Percentiles rank a stretch among this genome's conserved stretches.
phyloP scores from a whole-genome alignment of 2,797 vertebrate species.

The Hylomyscus alleni region DNA sequence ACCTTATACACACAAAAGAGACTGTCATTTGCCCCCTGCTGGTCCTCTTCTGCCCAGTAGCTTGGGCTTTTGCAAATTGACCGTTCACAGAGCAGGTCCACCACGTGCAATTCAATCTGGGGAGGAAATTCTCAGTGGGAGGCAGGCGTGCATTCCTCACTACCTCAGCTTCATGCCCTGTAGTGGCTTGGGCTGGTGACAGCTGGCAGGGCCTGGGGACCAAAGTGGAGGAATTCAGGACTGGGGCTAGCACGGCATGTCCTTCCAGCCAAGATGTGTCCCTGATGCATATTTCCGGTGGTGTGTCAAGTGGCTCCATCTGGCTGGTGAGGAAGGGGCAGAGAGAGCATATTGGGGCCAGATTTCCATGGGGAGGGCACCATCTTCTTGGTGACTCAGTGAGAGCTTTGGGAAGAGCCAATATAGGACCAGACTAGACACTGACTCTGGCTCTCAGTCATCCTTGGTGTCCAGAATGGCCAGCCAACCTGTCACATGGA shows the following conservation, averaged over 20 bases:
- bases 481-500: background rate
- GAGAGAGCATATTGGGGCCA: background rate
- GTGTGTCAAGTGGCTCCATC: background rate
- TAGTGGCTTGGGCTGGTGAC: background rate
- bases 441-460: background rate
- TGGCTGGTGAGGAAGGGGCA: fast-evolving
- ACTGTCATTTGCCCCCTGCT: background rate
- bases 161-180: background rate
- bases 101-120: background rate
- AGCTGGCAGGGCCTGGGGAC: background rate
- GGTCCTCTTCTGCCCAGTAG: background rate
- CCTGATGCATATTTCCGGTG: background rate
- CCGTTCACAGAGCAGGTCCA: background rate
- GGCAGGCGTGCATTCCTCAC: background rate
- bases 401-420: background rate
- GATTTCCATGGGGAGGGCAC: background rate
- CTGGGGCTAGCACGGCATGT: background rate
- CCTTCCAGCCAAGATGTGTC: fast-evolving
- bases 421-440: background rate
- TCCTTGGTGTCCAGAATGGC: background rate
- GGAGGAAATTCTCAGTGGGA: background rate
- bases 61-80: background rate
- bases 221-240: background rate
- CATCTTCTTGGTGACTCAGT: background rate
- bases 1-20: background rate